Percentiles rank a stretch among this genome's conserved stretches.
phyloP scores from a whole-genome alignment of 2,888 invertebrate species.

The Lottia scabra region DNA sequence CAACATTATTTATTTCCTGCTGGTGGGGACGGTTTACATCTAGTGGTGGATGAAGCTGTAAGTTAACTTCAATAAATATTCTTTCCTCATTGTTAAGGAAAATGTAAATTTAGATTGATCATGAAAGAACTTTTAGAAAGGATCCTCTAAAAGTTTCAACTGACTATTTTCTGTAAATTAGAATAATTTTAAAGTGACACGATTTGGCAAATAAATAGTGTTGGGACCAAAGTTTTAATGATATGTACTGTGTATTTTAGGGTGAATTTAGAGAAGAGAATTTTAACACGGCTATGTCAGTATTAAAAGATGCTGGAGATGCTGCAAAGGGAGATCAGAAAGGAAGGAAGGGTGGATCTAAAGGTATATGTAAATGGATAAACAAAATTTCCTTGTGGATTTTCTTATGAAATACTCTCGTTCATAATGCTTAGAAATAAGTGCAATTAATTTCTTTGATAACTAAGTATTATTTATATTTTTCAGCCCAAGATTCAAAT shows the following conservation, averaged over 20 bases:
- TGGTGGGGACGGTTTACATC: slow-evolving; percentile 92
- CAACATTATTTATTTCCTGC: slow-evolving; percentile 98
- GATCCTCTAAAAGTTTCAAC: too few relatives aligned
- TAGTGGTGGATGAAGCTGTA: slow-evolving; percentile 91
- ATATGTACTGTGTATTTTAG: slow-evolving; percentile 65
- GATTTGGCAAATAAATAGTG: too few relatives aligned
- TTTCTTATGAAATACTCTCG: too few relatives aligned
- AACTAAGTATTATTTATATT: not conserved
- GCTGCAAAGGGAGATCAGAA: slow-evolving; percentile 77
- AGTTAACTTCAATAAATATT: slow-evolving; percentile 21
- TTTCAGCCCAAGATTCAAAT: slow-evolving; percentile 76
- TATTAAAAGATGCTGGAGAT: slow-evolving; percentile 82
- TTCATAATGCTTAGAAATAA: too few relatives aligned
- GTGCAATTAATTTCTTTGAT: too few relatives aligned
- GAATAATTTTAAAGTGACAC: too few relatives aligned
- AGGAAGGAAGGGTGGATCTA: slow-evolving; percentile 64
- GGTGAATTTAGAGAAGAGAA: slow-evolving; percentile 97
- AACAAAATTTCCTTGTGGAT: too few relatives aligned
- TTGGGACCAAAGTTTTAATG: too few relatives aligned
- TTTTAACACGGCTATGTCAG: slow-evolving; percentile 96
- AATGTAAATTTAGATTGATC: too few relatives aligned
- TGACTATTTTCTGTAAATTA: too few relatives aligned
- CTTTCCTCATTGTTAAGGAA: too few relatives aligned
- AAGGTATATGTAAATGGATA: slow-evolving; percentile 40
- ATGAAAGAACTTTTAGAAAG: too few relatives aligned